Conservation (phyloP, 1,140 invertebrate genomes). For the Ceratosolen solmsi region DNA sequence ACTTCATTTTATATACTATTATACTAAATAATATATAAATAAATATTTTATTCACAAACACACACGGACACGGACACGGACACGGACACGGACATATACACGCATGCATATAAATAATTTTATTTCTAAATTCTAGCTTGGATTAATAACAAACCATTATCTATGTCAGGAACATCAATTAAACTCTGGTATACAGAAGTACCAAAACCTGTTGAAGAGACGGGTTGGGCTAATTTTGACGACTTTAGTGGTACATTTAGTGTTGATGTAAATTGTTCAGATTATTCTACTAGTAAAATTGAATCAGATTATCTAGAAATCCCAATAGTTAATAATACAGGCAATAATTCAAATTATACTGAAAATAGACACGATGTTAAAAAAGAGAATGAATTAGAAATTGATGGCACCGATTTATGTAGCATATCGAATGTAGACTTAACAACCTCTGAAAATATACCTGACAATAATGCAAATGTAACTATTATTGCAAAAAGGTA, state of each 20-base stretch:
- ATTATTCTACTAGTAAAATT: conserved; percentile 42
- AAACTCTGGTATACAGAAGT: conserved; percentile 64
- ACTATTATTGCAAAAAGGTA: conserved; percentile 55
- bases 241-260: conserved; percentile 62
- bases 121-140: conserved; percentile 57
- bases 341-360: conserved; percentile 17
- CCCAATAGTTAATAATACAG: conserved; percentile 39
- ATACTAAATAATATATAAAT: too few species aligned
- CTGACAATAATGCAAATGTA: conserved; percentile 57
- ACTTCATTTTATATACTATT: neutral
- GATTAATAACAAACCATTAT: conserved; percentile 57
- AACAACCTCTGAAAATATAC: conserved; percentile 52
- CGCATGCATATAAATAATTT: too few species aligned
- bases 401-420: conserved; percentile 26
- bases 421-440: conserved; percentile 37
- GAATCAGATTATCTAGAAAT: conserved; percentile 36
- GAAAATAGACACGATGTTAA: conserved; percentile 26
- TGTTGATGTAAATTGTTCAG: conserved; percentile 50
- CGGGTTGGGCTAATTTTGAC: conserved; percentile 70
- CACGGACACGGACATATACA: too few species aligned
- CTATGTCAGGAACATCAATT: conserved; percentile 51
- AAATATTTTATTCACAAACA: too few species aligned
- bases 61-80: too few species aligned
- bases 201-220: conserved; percentile 59
- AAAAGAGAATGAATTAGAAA: conserved; percentile 26